Base-by-base conservation (phyloP, 2,888 invertebrate species). In the Lycophotia porphyrea region DNA sequence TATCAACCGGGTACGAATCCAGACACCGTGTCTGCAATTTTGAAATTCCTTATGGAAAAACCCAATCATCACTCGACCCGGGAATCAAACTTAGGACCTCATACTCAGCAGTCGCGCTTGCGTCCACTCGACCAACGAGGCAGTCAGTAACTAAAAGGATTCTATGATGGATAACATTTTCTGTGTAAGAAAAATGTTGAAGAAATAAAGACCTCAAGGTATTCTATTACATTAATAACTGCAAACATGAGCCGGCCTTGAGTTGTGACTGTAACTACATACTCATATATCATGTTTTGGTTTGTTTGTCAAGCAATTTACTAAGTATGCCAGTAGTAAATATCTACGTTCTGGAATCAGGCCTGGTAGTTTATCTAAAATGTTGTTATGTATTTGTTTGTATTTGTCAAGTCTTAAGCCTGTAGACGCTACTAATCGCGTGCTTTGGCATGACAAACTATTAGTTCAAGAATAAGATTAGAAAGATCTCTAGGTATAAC, bases 221-320 rank as follows among this genome's bases (percentile, higher is more conserved):
- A 66, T 80, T 39, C 39, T 44, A 61, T 73, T 73, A 47, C 39
- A 71, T 44, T 63, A 80, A 73, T 74, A 55, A 63, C 44, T 24
- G 27, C 66, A 73, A 73, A 73, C 78, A 63, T 42, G 21, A 36
- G 11, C 0, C 4, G 21, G 2, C 74, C 47, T 80, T 67, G 64
- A 58, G 66, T 47, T 80, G 39, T 55, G 24, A 66, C 49, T n/a
- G 44, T 21, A 55, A 52, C 52, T 44, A 61, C 31, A 79, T 65
- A 31, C 52, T 52, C 44, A 18, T 39, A 66, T 73, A 71, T 78
- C 52, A 71, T 55, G 44, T 78, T 77, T 70, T n/a, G 36, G 36
- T 63, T 63, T 77, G 55, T 79, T 77, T 77, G 71, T 39, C 63
- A 63, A 77, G 18, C 79, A 77, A 79, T 77, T 63, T 71, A 71